phyloP scores from a whole-genome alignment of 2,888 invertebrate species.

The Acanthosoma haemorrhoidale region DNA sequence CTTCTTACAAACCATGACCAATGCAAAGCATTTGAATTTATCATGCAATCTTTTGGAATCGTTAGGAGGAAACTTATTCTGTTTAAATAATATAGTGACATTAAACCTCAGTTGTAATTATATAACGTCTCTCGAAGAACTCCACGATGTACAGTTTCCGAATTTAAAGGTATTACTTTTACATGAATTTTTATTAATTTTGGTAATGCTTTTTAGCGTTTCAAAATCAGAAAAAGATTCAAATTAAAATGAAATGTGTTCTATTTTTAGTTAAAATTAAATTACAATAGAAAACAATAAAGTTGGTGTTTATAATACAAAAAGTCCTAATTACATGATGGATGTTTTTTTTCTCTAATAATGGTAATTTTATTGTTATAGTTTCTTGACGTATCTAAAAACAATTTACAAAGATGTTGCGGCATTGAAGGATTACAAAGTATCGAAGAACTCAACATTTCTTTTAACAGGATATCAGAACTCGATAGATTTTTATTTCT shows the following conservation, averaged over 20 bases:
- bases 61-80: neutral
- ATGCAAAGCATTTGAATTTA: neutral
- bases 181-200: no score
- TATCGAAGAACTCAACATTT: slow-evolving; percentile 34
- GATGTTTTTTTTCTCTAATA: neutral
- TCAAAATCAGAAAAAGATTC: no score
- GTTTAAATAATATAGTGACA: neutral
- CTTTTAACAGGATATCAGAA: slow-evolving; percentile 29
- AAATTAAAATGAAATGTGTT: no score
- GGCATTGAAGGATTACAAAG: slow-evolving; percentile 16
- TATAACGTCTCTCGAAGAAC: neutral
- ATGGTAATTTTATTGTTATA: neutral
- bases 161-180: slow-evolving; percentile 6
- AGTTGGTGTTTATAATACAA: neutral
- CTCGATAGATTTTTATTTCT: slow-evolving; percentile 31
- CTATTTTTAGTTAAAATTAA: neutral
- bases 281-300: neutral
- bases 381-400: slow-evolving; percentile 36
- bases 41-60: slow-evolving; percentile 3
- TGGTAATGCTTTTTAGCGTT: no score
- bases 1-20: neutral
- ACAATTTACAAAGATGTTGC: slow-evolving; percentile 21
- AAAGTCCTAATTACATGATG: neutral
- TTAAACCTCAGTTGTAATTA: slow-evolving; percentile 21
- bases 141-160: neutral